Evolutionary conservation across 2,888 invertebrate genomes (phyloP), one percentile per base, ranked within the genome.

Genomic region (Coecobrya sp.): DNA sequence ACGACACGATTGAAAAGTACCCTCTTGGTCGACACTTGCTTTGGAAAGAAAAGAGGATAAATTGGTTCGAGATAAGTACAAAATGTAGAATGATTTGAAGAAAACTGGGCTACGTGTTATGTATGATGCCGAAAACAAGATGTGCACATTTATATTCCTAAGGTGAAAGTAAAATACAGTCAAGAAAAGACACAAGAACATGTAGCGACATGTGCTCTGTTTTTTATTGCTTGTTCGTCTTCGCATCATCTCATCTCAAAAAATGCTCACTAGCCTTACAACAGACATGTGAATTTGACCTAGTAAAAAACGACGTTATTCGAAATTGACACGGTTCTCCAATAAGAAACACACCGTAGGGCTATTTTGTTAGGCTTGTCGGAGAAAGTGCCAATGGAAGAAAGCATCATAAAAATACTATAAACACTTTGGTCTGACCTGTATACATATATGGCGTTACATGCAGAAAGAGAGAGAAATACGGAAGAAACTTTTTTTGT

Each of bases 271-370:
- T 76, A 45, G 76, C 76, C 52, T 27, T 16, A 81, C 81, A n/a
- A 70, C 70, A 16, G 30, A 55, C 55, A 81, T 55, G 81, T 59
- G 55, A 81, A 59, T 81, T 36, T 73, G 52, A 76, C 86, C 73
- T 73, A 86, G 86, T 73, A 86, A 86, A 70, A 86, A 86, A 36
- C 27, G 7, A 16, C 68, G 22, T 42, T 85, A 13, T 85, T 68
- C 22, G 45, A 42, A 73, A 86, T 86, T 73, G 86, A 70, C 68
- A 70, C 52, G 70, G 70, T 70, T 86, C 62, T 65, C 45, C 62
- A 85, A 85, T 59, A 82, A 62, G 16, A 25, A 25, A 82, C 27
- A 81, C 16, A 30, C 81, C 30, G 13, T 49, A n/a, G 55, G 81
- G 81, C 19, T 55, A 79, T 49, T 79, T 55, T 55, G 52, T 30